Evolutionary conservation across 1,140 invertebrate genomes (phyloP).

Genomic region (Drosophila chauvacae): DNA sequence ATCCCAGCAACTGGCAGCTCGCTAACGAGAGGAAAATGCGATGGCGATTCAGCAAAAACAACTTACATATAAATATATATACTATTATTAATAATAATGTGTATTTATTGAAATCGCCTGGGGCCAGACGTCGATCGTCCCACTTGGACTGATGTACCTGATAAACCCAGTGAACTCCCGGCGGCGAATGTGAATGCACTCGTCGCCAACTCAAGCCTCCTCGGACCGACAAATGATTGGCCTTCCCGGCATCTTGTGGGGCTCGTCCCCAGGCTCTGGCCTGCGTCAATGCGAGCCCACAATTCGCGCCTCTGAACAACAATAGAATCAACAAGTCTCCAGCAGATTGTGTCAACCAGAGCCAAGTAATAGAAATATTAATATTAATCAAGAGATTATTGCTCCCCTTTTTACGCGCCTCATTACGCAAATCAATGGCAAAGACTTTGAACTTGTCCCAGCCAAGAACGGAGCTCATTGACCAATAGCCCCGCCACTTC

Average conservation of each 20-base stretch:
- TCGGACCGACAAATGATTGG: slow-evolving; percentile 17
- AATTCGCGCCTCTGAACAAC: slow-evolving; percentile 12
- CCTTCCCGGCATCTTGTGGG: slow-evolving; percentile 32
- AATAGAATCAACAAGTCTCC: slow-evolving; percentile 14
- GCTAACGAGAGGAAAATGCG: slow-evolving; percentile 34
- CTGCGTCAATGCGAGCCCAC: slow-evolving; percentile 39
- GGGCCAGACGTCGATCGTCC: slow-evolving; percentile 36
- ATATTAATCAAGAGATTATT: slow-evolving; percentile 11
- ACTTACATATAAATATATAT: slow-evolving; percentile 17
- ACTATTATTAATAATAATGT: slow-evolving; percentile 41
- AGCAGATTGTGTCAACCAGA: slow-evolving; percentile 24
- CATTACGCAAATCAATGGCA: slow-evolving; percentile 42
- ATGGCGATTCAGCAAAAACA: slow-evolving; percentile 4
- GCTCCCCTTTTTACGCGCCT: not conserved
- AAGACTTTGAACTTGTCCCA: slow-evolving; percentile 66
- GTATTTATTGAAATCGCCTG: slow-evolving; percentile 47
- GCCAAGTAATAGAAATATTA: slow-evolving; percentile 1
- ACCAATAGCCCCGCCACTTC: slow-evolving; percentile 30
- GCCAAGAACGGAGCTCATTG: slow-evolving; percentile 38
- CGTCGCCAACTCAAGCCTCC: slow-evolving; percentile 5
- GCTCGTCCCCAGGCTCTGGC: slow-evolving; percentile 33
- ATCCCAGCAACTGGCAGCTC: slow-evolving; percentile 42
- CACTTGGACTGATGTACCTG: slow-evolving; percentile 36
- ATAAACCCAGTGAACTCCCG: slow-evolving; percentile 32
- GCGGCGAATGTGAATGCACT: slow-evolving; percentile 21